Conservation (phyloP, 2,888 invertebrate genomes). For the Carterocephalus palaemon region DNA sequence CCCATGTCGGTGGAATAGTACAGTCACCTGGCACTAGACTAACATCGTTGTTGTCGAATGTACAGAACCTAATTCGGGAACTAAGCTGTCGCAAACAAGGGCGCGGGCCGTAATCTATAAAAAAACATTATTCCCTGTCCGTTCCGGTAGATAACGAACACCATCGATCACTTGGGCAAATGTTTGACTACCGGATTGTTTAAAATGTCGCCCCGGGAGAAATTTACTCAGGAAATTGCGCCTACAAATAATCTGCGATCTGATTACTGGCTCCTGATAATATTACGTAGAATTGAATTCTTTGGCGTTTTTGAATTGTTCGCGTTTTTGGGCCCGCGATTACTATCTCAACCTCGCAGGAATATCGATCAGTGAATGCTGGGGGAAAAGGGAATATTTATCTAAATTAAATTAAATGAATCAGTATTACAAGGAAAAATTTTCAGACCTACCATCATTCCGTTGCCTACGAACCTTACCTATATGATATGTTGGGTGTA, state of each 20-base stretch:
- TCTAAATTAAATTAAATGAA: no score
- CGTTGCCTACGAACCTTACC: no score
- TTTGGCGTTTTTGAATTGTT: constrained; percentile 14
- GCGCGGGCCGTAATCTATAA: neutral
- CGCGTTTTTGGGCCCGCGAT: neutral
- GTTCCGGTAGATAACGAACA: constrained; percentile 21
- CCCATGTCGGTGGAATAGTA: no score
- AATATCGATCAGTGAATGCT: neutral
- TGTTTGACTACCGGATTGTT: constrained; percentile 29
- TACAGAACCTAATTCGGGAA: no score
- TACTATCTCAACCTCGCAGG: neutral
- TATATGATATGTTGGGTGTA: no score
- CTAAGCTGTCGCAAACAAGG: neutral
- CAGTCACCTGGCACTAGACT: no score
- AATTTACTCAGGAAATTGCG: constrained; percentile 30
- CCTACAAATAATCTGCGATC: constrained; percentile 29
- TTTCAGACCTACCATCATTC: no score
- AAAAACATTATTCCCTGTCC: constrained; percentile 18
- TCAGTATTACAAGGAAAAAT: no score
- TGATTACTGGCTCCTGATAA: constrained; percentile 24
- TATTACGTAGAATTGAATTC: constrained; percentile 20
- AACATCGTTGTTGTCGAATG: no score
- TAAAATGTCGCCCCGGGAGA: constrained; percentile 27
- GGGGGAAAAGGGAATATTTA: no score
- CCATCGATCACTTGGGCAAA: constrained; percentile 28